A percentile compares a stretch with the other conserved stretches of the same genome.
Conservation (phyloP, 2,113 vertebrate species). For the human region DNA sequence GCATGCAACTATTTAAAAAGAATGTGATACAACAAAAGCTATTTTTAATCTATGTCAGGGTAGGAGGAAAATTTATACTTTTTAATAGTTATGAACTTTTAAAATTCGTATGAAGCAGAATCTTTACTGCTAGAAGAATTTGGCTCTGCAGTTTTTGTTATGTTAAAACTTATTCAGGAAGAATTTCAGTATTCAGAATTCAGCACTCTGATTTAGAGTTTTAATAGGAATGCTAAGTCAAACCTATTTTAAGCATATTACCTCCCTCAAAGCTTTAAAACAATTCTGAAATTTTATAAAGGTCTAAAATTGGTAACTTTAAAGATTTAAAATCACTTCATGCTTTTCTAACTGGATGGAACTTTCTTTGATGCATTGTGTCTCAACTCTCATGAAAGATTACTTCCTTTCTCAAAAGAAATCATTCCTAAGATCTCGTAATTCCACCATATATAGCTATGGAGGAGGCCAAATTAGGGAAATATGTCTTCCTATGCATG, state of each 20-base stretch:
- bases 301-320: slow-evolving; percentile 44
- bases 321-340: slow-evolving; percentile 33
- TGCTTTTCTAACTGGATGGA: not conserved
- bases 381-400: slow-evolving; percentile 7
- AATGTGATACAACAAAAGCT: slow-evolving; percentile 49
- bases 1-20: slow-evolving; percentile 40
- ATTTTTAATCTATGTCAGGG: slow-evolving; percentile 48
- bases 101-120: slow-evolving; percentile 40
- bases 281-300: slow-evolving; percentile 38
- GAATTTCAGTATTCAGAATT: slow-evolving; percentile 57
- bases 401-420: slow-evolving; percentile 1
- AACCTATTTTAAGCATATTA: slow-evolving; percentile 48
- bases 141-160: slow-evolving; percentile 42
- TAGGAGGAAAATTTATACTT: slow-evolving; percentile 39
- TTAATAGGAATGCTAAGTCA: slow-evolving; percentile 44
- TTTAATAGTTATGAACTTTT: slow-evolving; percentile 45
- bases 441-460: not conserved
- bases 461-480: not conserved
- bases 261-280: not conserved
- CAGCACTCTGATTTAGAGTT: not conserved
- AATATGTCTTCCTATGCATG: not conserved
- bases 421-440: not conserved
- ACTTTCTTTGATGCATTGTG: slow-evolving; percentile 15
- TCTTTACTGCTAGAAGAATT: slow-evolving; percentile 47
- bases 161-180: slow-evolving; percentile 57